Conservation (phyloP, 2,888 invertebrate species). For the Polydrusus pterygomalis region DNA sequence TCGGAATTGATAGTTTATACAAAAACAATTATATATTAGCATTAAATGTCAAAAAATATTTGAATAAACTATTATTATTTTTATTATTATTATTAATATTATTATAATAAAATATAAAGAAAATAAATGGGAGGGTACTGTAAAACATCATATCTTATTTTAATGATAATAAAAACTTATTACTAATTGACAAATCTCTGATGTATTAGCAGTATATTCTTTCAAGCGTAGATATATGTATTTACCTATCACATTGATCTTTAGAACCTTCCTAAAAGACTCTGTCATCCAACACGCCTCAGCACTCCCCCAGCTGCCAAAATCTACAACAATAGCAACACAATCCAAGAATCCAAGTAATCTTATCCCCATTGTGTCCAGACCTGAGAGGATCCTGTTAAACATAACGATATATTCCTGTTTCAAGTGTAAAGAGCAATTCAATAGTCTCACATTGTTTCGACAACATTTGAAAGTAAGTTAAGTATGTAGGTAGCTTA, state of each 20-base stretch:
- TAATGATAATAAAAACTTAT: too few relatives aligned
- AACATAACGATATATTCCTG: conserved; percentile 57
- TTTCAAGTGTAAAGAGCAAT: conserved; percentile 63
- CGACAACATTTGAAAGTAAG: conserved; percentile 64
- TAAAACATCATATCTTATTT: too few relatives aligned
- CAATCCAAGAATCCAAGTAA: neutral
- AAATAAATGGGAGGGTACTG: too few relatives aligned
- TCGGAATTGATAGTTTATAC: too few relatives aligned
- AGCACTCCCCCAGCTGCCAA: neutral
- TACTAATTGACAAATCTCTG: too few relatives aligned
- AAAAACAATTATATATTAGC: too few relatives aligned
- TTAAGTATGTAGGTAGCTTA: neutral
- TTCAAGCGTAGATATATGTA: neutral
- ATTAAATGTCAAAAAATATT: too few relatives aligned
- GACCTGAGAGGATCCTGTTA: conserved; percentile 47
- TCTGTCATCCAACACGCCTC: conserved; percentile 37
- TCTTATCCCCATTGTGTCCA: conserved; percentile 4
- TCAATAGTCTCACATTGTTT: conserved; percentile 62
- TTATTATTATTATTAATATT: too few relatives aligned
- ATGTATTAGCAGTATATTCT: neutral
- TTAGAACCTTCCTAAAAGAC: conserved; percentile 26
- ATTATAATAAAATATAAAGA: too few relatives aligned
- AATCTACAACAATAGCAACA: neutral
- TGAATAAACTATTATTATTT: too few relatives aligned
- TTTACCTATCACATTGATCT: neutral